These are phyloP conservation scores for Plagodis dolabraria DNA, from an alignment of 2,888 invertebrate species.

Conservation along the genomic window DNA sequence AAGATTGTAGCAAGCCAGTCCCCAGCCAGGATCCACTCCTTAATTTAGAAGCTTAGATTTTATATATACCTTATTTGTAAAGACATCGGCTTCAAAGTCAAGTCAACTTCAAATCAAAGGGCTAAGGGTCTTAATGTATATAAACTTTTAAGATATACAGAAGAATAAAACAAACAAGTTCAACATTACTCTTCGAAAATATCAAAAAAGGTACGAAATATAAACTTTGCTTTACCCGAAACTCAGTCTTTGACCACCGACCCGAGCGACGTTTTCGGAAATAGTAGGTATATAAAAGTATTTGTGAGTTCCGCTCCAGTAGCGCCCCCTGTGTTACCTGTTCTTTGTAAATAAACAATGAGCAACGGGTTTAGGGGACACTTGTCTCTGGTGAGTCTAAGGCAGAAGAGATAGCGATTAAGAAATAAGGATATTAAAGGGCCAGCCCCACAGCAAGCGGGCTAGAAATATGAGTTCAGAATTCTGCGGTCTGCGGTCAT, in stretches of 20 bases:
- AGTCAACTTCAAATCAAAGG: no score
- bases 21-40: no score
- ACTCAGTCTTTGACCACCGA: conserved; percentile 21
- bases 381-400: conserved; percentile 12
- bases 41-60: no score
- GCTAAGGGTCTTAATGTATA: no score
- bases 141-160: no score
- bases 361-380: conserved; percentile 43
- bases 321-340: conserved; percentile 40
- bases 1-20: no score
- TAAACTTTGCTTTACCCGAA: conserved; percentile 6
- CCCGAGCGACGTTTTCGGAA: conserved; percentile 7
- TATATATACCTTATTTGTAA: no score
- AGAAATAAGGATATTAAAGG: background rate
- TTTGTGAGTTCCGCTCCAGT: conserved; percentile 19
- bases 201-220: conserved; percentile 14
- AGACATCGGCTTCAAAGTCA: no score
- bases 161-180: background rate
- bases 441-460: no score
- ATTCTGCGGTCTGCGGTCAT: no score
- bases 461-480: background rate
- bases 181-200: conserved; percentile 3
- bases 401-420: conserved; percentile 3
- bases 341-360: conserved; percentile 70
- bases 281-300: conserved; percentile 10